Conservation (phyloP, 1,140 invertebrate genomes). For the Drosophila equinoxialis region DNA sequence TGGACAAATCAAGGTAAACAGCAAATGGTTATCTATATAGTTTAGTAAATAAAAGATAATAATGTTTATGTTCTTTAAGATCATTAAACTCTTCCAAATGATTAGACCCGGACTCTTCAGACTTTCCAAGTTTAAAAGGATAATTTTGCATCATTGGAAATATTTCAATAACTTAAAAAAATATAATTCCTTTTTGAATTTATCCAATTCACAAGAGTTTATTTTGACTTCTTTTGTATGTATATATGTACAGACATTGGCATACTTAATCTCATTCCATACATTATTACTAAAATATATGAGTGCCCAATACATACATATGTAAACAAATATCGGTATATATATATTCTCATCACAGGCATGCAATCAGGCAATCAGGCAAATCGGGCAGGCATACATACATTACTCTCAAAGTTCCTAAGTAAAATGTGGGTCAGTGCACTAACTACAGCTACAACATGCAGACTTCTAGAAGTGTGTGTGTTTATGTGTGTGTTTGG, state of each 20-base stretch:
- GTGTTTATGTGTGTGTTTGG: conserved; percentile 20
- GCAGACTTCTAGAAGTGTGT: conserved; percentile 50
- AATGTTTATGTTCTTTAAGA: too few species aligned
- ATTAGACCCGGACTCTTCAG: too few species aligned
- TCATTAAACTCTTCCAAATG: too few species aligned
- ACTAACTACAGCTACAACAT: conserved; percentile 48
- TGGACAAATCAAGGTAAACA: too few species aligned
- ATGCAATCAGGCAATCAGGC: conserved; percentile 71
- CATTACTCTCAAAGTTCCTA: conserved; percentile 24
- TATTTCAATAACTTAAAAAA: too few species aligned
- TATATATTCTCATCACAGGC: conserved; percentile 47
- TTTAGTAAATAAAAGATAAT: too few species aligned
- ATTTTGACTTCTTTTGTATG: not conserved
- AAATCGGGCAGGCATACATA: conserved; percentile 59
- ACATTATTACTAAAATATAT: not conserved
- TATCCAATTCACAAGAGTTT: not conserved
- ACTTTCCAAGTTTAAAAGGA: too few species aligned
- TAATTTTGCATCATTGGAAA: too few species aligned
- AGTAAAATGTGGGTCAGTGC: conserved; percentile 37
- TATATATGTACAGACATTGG: conserved; percentile 47
- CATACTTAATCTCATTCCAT: conserved; percentile 55
- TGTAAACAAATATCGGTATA: not conserved
- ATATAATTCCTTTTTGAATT: too few species aligned
- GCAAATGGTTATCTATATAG: too few species aligned
- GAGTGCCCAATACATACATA: conserved; percentile 4